A percentile compares a stretch with the other conserved stretches of the same genome.
Conservation (phyloP, 2,888 invertebrate species). For the Yponomeuta plumbellus region DNA sequence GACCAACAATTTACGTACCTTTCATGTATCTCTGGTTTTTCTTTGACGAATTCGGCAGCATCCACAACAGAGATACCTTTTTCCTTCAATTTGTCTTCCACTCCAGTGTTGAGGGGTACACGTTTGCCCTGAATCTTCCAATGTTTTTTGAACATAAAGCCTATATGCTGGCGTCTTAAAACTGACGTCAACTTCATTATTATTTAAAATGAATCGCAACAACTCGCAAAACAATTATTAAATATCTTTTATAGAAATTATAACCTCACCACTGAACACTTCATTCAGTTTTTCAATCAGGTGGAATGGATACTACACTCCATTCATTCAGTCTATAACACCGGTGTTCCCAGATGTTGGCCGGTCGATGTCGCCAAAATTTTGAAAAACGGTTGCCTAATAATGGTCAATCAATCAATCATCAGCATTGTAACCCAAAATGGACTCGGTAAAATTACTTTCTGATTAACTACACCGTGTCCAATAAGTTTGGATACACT, state of each 20-base stretch:
- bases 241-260: neutral
- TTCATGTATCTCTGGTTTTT: conserved; percentile 47
- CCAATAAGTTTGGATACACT: too few relatives aligned
- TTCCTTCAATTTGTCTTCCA: conserved; percentile 70
- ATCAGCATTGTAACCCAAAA: too few relatives aligned
- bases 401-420: too few relatives aligned
- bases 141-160: conserved; percentile 82
- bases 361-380: too few relatives aligned
- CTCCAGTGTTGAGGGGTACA: conserved; percentile 70
- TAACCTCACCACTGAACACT: neutral
- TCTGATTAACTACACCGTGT: too few relatives aligned
- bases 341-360: too few relatives aligned
- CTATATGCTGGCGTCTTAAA: conserved; percentile 82
- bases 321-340: too few relatives aligned
- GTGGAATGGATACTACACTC: too few relatives aligned
- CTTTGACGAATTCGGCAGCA: conserved; percentile 76
- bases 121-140: conserved; percentile 83
- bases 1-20: conserved; percentile 32
- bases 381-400: too few relatives aligned
- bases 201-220: conserved; percentile 19
- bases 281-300: neutral
- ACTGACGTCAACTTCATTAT: conserved; percentile 81
- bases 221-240: neutral
- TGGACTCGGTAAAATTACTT: too few relatives aligned
- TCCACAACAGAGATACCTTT: conserved; percentile 79